Evolutionary conservation across 2,113 vertebrate species (phyloP), one percentile per base, ranked within the genome.

Genomic region (Tenrec ecaudatus): DNA sequence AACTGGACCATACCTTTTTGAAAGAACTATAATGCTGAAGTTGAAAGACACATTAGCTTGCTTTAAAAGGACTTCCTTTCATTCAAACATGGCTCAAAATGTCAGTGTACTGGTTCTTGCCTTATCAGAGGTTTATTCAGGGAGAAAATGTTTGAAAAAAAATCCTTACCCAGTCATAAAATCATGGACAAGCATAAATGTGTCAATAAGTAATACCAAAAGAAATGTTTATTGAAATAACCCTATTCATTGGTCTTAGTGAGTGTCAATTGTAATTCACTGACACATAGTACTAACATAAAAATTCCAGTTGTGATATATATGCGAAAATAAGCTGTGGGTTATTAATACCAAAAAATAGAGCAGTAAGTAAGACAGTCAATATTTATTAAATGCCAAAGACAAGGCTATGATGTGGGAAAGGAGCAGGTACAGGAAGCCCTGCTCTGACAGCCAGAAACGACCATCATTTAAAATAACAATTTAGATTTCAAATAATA

Each of bases 161-260:
- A 29, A 10, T 53, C 47, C 62, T 68, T 68, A 84, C n/a, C 20
- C 25, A 89, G 73, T 89, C 82, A 80, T 15, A 93, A 86, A 93
- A 86, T 83, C 82, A 93, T 15, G 5, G 81, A 60, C 23, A 89
- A 71, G 62, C 82, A 84, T 22, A 83, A 75, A 91, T 83, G 53
- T 17, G 36, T 53, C 40, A 76, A 92, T 71, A 84, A 86, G 33
- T 80, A 91, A 73, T n/a, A 84, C 66, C 3, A 86, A 29, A 17
- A 87, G 47, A 87, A 94, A 86, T 25, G 84, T 60, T 77, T 81
- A 81, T 43, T 78, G 31, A 85, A 92, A 82, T 90, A 84, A 90
- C 38, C 15, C 38, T 25, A 87, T 64, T 89, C 33, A 33, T 75
- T 83, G 86, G 58, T 76, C 23, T 73, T 64, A 75, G 71, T 83